A percentile compares a stretch with the other conserved stretches of the same genome.
Evolutionary conservation across 2,797 vertebrate genomes (phyloP).

Genomic region (Mormyrops boulengeri): DNA sequence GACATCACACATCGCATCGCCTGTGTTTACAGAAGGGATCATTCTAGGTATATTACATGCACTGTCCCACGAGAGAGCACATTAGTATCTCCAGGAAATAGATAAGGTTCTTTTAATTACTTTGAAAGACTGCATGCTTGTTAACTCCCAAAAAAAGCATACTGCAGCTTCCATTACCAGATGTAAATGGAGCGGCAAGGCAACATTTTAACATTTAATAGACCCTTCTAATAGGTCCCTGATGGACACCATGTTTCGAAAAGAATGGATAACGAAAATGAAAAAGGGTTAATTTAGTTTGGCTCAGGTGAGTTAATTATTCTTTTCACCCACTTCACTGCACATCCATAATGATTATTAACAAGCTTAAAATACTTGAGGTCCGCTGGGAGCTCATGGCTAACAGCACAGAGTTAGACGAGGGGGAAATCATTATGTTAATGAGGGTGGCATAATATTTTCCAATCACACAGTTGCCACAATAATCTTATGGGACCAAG

Average conservation of each 20-base stretch:
- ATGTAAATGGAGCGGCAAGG: constrained; percentile 52
- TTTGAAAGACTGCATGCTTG: constrained; percentile 24
- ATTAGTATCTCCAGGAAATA: constrained; percentile 25
- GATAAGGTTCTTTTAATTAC: constrained; percentile 33
- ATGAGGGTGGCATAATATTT: constrained; percentile 79
- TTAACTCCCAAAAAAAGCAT: constrained; percentile 30
- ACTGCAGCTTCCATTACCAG: constrained; percentile 46
- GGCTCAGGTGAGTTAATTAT: constrained; percentile 99
- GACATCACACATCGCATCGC: neutral
- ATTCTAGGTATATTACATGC: constrained; percentile 13
- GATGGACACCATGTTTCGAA: constrained; percentile 58
- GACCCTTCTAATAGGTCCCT: constrained; percentile 65
- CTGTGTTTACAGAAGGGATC: constrained; percentile 12
- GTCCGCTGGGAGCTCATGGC: constrained; percentile 87
- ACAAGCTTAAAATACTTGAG: constrained; percentile 87
- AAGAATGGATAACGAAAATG: constrained; percentile 53
- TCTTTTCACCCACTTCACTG: constrained; percentile 88
- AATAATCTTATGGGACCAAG: constrained; percentile 76
- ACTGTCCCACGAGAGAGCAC: constrained; percentile 10
- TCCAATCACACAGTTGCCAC: constrained; percentile 74
- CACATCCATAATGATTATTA: constrained; percentile 98
- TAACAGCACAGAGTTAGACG: constrained; percentile 69
- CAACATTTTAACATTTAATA: constrained; percentile 65
- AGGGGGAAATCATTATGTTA: constrained; percentile 92
- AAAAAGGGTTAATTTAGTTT: constrained; percentile 87